Conservation (phyloP, 2,113 vertebrate species). For the Saimiri boliviensis region DNA sequence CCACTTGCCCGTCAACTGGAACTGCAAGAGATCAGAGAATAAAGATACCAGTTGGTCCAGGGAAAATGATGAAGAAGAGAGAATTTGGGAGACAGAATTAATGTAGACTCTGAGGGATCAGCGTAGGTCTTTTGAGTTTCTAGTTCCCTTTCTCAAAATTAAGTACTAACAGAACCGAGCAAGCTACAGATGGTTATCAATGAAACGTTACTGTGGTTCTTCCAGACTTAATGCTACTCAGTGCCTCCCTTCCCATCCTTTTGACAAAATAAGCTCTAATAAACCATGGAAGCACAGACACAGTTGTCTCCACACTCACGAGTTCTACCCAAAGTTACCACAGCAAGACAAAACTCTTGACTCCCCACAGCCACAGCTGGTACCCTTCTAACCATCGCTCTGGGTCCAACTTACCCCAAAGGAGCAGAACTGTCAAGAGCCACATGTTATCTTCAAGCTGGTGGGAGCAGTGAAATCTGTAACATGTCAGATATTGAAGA, state of each 20-base stretch:
- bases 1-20: conserved; percentile 33
- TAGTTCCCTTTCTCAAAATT: neutral
- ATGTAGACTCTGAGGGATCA: neutral
- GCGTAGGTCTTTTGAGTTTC: neutral
- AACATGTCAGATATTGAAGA: neutral
- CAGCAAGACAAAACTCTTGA: neutral
- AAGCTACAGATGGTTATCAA: neutral
- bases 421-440: conserved; percentile 42
- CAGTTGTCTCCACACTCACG: neutral
- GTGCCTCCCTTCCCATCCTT: neutral
- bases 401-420: conserved; percentile 63
- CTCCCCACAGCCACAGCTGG: neutral
- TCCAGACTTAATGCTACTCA: neutral
- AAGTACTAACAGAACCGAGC: neutral
- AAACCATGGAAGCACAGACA: neutral
- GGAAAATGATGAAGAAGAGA: neutral
- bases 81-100: neutral
- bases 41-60: neutral
- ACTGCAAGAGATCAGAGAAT: conserved; percentile 47
- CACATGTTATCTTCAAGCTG: conserved; percentile 56
- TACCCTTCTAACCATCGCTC: neutral
- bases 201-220: neutral
- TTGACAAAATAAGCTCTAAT: neutral
- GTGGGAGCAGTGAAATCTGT: neutral
- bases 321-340: neutral